These are phyloP conservation scores for Hoplostethus atlanticus DNA, from an alignment of 2,797 vertebrate genomes.

Conservation along the genomic window DNA sequence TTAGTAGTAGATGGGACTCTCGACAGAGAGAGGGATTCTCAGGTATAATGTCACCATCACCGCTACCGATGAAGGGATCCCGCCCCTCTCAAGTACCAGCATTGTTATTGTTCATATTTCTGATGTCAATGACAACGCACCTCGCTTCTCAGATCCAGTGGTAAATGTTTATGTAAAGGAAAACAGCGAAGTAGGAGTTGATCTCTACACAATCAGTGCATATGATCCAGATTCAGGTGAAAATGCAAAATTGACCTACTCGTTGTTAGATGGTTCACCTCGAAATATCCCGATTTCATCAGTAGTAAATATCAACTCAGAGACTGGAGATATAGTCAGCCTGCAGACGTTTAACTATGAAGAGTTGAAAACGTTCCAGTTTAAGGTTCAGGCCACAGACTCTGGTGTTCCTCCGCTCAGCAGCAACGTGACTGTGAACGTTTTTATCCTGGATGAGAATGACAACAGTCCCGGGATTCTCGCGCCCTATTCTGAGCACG, in stretches of 20 bases:
- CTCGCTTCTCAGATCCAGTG: slow-evolving; percentile 72
- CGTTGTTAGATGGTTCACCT: slow-evolving; percentile 31
- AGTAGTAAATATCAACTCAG: slow-evolving; percentile 45
- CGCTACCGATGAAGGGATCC: slow-evolving; percentile 79
- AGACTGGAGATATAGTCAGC: slow-evolving; percentile 45
- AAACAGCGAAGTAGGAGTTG: slow-evolving; percentile 82
- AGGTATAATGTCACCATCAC: slow-evolving; percentile 76
- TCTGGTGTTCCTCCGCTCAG: slow-evolving; percentile 68
- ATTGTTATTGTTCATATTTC: slow-evolving; percentile 44
- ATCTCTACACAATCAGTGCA: slow-evolving; percentile 79
- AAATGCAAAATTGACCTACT: slow-evolving; percentile 60
- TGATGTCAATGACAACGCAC: slow-evolving; percentile 82
- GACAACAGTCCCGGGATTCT: slow-evolving; percentile 66
- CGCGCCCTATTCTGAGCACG: slow-evolving; percentile 86
- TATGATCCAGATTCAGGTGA: slow-evolving; percentile 79
- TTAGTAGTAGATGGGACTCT: slow-evolving; percentile 54
- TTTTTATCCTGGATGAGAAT: slow-evolving; percentile 75
- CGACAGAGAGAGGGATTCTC: slow-evolving; percentile 56
- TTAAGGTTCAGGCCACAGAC: slow-evolving; percentile 58
- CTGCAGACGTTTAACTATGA: no score
- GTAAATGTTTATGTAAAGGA: slow-evolving; percentile 82
- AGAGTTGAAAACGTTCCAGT: no score
- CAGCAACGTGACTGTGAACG: slow-evolving; percentile 67
- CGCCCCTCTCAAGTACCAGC: slow-evolving; percentile 54
- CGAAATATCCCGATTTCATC: slow-evolving; percentile 15